phyloP scores from a whole-genome alignment of 2,888 invertebrate genomes.

The Acleris literana region DNA sequence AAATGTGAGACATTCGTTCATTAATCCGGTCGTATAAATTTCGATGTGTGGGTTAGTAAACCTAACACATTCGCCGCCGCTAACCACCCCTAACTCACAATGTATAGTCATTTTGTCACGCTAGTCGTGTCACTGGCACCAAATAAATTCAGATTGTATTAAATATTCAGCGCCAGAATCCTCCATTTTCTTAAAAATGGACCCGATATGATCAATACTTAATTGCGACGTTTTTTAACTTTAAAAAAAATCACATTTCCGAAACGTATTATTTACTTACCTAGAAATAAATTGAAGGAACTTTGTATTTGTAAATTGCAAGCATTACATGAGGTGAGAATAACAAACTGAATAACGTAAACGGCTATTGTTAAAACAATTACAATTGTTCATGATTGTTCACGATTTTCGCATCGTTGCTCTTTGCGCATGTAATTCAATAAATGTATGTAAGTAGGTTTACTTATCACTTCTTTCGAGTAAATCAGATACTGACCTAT shows the following conservation, averaged over 20 bases:
- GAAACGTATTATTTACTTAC: too few species aligned
- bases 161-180: too few species aligned
- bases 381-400: constrained; percentile 7
- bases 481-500: too few species aligned
- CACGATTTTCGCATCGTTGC: not conserved
- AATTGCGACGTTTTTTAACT: too few species aligned
- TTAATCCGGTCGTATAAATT: constrained; percentile 25
- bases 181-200: too few species aligned
- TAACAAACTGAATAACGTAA: constrained; percentile 12
- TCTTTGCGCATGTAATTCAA: not conserved
- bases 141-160: too few species aligned
- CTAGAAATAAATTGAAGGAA: not conserved
- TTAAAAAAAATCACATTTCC: too few species aligned
- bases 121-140: too few species aligned
- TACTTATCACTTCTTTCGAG: too few species aligned
- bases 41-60: constrained; percentile 12
- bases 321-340: not conserved
- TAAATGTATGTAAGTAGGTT: too few species aligned
- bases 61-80: not conserved
- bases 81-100: not conserved
- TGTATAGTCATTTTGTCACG: not conserved
- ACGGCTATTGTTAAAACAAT: constrained; percentile 2
- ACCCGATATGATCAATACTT: too few species aligned
- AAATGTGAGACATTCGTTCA: constrained; percentile 53
- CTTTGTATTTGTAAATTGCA: not conserved